phyloP scores from a whole-genome alignment of 2,797 vertebrate species.

The Trichosurus vulpecula region DNA sequence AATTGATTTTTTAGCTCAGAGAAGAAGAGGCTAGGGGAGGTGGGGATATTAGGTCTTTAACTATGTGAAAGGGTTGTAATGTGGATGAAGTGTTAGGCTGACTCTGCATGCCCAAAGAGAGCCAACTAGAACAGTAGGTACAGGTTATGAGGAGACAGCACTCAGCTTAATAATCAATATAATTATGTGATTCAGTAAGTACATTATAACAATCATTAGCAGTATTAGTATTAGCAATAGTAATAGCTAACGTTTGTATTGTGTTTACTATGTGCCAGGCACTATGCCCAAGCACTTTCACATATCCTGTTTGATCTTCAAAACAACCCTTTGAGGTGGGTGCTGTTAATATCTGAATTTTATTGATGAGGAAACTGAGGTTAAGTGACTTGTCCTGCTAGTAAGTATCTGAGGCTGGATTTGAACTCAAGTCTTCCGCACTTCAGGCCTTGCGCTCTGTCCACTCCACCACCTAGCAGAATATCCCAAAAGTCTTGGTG shows the following conservation, averaged over 20 bases:
- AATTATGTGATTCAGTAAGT: too few species aligned
- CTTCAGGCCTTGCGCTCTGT: background rate
- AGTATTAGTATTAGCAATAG: background rate
- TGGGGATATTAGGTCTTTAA: background rate
- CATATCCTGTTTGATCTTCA: conserved; percentile 4
- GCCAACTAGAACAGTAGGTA: background rate
- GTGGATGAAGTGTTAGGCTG: too few species aligned
- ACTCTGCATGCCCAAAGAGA: background rate
- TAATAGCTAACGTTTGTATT: background rate
- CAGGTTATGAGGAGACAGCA: background rate
- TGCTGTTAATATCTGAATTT: background rate
- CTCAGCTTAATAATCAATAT: too few species aligned
- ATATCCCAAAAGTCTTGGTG: background rate
- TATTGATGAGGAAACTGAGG: background rate
- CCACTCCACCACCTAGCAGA: fast-evolving
- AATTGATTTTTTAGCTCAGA: background rate
- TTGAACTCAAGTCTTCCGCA: background rate
- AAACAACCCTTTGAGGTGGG: background rate
- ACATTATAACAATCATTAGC: background rate
- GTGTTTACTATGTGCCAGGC: background rate
- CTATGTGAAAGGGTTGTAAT: background rate
- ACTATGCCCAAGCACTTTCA: background rate
- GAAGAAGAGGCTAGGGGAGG: background rate
- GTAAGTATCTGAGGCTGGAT: background rate
- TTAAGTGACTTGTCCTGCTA: background rate